Percentiles rank a stretch among this genome's conserved stretches.
phyloP scores from a whole-genome alignment of 2,888 invertebrate genomes.

The Zeuzera pyrina region DNA sequence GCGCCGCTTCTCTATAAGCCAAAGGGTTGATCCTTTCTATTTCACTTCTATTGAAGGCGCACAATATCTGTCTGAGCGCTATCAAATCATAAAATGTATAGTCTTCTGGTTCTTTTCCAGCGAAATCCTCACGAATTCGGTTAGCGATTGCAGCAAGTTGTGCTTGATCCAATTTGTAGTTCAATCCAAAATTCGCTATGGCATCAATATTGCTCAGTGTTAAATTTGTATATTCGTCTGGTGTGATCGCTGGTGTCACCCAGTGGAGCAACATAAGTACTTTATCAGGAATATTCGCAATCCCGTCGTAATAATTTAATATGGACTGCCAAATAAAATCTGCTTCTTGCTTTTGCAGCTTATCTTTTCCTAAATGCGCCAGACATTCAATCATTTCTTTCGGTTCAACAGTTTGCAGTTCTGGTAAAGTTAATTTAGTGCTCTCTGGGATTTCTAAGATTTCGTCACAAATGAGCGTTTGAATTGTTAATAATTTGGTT shows the following conservation, averaged over 20 bases:
- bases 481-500: not conserved
- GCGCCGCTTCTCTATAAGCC: slow-evolving; percentile 64
- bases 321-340: slow-evolving; percentile 49
- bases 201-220: slow-evolving; percentile 66
- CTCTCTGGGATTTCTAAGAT: not conserved
- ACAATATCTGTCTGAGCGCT: slow-evolving; percentile 68
- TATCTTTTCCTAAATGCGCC: slow-evolving; percentile 40
- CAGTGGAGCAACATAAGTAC: slow-evolving; percentile 52
- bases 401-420: slow-evolving; percentile 32
- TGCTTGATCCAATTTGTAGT: slow-evolving; percentile 46
- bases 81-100: slow-evolving; percentile 71
- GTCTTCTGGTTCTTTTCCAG: slow-evolving; percentile 66
- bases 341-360: slow-evolving; percentile 32
- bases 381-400: slow-evolving; percentile 47
- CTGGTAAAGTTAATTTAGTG: slow-evolving; percentile 21
- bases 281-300: slow-evolving; percentile 51
- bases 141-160: slow-evolving; percentile 62
- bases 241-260: slow-evolving; percentile 57
- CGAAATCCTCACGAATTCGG: slow-evolving; percentile 65
- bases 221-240: slow-evolving; percentile 63
- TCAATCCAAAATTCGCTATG: slow-evolving; percentile 68
- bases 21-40: slow-evolving; percentile 66
- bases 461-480: not conserved
- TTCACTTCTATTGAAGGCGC: slow-evolving; percentile 67
- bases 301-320: slow-evolving; percentile 35